Evolutionary conservation across 2,113 vertebrate genomes (phyloP).

Genomic region (Pitta sordida): DNA sequence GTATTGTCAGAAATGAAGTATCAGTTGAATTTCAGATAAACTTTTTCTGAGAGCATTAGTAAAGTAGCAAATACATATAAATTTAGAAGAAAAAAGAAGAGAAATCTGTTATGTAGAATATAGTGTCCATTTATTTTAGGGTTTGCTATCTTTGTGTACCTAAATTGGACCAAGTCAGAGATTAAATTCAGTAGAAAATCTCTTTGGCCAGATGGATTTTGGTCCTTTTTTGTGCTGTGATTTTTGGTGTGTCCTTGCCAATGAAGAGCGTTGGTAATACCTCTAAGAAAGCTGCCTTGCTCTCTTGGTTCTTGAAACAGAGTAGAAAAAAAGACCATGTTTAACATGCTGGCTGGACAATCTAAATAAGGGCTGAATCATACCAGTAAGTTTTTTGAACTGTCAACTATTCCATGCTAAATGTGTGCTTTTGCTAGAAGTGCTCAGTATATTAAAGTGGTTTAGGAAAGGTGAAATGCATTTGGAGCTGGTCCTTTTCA

Average conservation of each 20-base stretch:
- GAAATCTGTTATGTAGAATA: background rate
- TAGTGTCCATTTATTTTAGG: background rate
- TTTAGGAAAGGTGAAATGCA: background rate
- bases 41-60: background rate
- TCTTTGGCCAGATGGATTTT: background rate
- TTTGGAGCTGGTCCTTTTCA: background rate
- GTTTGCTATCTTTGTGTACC: background rate
- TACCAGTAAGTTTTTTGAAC: background rate
- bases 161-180: background rate
- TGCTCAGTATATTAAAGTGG: background rate
- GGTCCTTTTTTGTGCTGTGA: background rate
- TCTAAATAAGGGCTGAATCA: background rate
- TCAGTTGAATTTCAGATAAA: background rate
- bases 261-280: background rate
- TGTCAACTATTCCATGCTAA: background rate
- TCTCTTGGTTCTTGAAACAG: background rate
- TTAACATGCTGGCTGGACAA: background rate
- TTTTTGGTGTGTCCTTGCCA: background rate
- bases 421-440: background rate
- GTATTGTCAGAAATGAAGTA: background rate
- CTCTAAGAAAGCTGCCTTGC: background rate
- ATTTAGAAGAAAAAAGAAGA: background rate
- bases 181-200: background rate
- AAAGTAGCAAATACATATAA: background rate
- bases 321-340: accelerated